A percentile compares a stretch with the other conserved stretches of the same genome.
These are phyloP conservation scores for Eulacestoma nigropectus DNA, from an alignment of 2,113 vertebrate genomes.

Conservation along the genomic window DNA sequence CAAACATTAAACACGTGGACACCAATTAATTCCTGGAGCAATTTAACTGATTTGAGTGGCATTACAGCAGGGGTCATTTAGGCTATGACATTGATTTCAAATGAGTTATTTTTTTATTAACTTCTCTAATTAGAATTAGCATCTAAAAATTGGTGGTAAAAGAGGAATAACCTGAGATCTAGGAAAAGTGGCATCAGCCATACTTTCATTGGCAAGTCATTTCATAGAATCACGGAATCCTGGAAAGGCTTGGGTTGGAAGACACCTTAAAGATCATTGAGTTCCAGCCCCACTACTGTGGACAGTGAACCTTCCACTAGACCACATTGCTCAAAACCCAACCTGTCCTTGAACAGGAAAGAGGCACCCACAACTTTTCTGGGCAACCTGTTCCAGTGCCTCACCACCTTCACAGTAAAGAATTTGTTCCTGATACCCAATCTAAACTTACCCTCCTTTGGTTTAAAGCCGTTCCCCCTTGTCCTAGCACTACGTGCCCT, in stretches of 20 bases:
- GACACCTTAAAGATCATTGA: background rate
- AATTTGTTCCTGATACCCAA: background rate
- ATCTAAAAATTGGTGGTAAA: background rate
- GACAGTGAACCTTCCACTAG: background rate
- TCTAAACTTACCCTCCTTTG: background rate
- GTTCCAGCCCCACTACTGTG: background rate
- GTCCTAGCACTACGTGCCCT: background rate
- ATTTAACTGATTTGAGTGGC: background rate
- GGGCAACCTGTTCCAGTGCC: background rate
- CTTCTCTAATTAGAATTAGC: background rate
- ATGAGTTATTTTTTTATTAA: background rate
- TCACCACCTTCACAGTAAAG: background rate
- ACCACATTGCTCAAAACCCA: background rate
- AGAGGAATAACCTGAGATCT: background rate
- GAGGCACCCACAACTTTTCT: background rate
- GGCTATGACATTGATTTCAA: background rate
- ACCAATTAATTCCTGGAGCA: background rate
- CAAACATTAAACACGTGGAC: slow-evolving; percentile 37
- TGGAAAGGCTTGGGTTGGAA: background rate
- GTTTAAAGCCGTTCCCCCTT: background rate
- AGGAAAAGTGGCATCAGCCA: background rate
- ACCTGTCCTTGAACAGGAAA: background rate
- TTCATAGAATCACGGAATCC: background rate
- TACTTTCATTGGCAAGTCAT: background rate
- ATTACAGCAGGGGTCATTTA: background rate